Base-by-base conservation (phyloP, 2,113 vertebrate genomes). In the Grammomys surdaster region DNA sequence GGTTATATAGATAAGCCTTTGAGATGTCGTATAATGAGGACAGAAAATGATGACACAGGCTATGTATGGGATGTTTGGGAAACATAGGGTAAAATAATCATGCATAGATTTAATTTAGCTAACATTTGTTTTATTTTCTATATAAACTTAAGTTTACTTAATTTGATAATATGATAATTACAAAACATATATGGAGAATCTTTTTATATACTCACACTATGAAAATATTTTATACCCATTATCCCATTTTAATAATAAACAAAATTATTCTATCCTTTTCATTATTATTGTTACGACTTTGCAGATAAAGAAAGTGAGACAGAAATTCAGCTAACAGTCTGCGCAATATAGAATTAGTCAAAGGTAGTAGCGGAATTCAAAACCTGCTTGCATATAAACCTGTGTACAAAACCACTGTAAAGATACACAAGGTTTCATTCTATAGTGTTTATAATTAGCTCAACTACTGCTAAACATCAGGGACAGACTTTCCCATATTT, bases 131-230 rank as follows among this genome's bases (percentile, higher is more conserved):
- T 33, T 46, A n/a, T 80, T 91, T 43, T 10, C 48, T 28, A 58
- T 91, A 31, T 46, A 69, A 94, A 70, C 19, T 89, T 89, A 91
- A 51, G 72, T 86, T 81, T 77, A 77, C 22, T 94, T 92, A 77
- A 82, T 16, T 60, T n/a, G 2, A 24, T 89, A 51, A 70, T 88
- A 84, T 88, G 85, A 51, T 70, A 33, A n/a, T 73, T 43, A 3
- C 6, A 92, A 54, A 88, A 60, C 2, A 48, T 56, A 58, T 46
- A 77, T 46, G 5, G 0, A 67, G 4, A 36, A 58, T 89, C 16
- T 84, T 94, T 67, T 24, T 87, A 63, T 31, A 46, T 56, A 33
- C 16, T 40, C 48, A 19, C 5, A 26, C 48, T 54, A 26, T 70
- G 75, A 88, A 94, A 72, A 48, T 90, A 8, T 81, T 90, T 89